A percentile compares a stretch with the other conserved stretches of the same genome.
Evolutionary conservation across 1,140 invertebrate species (phyloP).

Genomic region (Rhyacophila brunnea): DNA sequence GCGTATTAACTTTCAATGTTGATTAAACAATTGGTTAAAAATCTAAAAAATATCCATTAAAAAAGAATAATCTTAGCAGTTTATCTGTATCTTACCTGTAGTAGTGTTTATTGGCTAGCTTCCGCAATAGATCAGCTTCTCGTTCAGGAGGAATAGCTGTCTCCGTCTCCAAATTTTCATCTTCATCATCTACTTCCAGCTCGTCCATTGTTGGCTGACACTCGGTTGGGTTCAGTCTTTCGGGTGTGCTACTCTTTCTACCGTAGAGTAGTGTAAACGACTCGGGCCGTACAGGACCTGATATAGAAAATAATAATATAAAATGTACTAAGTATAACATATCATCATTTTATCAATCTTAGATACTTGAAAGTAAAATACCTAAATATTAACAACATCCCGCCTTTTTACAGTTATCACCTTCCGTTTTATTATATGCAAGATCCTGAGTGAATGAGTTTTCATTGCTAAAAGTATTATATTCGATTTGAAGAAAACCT

Average conservation of each 20-base stretch:
- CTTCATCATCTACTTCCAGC: constrained; percentile 8
- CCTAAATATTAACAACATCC: no score
- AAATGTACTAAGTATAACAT: no score
- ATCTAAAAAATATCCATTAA: no score
- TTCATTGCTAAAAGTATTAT: no score
- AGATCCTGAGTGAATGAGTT: no score
- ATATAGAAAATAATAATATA: constrained; percentile 1
- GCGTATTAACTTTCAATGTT: no score
- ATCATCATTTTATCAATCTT: no score
- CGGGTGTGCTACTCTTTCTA: background rate
- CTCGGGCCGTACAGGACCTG: constrained; percentile 32
- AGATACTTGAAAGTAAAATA: no score
- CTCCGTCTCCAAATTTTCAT: background rate
- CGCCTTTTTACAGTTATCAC: no score
- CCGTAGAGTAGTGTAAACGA: constrained; percentile 30
- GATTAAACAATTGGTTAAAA: no score
- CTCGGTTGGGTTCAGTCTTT: constrained; percentile 15
- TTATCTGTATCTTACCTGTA: constrained; percentile 34
- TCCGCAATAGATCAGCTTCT: constrained; percentile 28
- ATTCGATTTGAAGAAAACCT: background rate
- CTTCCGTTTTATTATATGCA: no score
- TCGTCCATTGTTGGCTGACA: constrained; percentile 27
- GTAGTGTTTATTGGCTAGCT: constrained; percentile 32
- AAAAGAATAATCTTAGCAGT: no score
- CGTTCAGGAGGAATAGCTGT: constrained; percentile 5